A percentile compares a stretch with the other conserved stretches of the same genome.
These are phyloP conservation scores for Tetramorium simillimum DNA, from an alignment of 1,140 invertebrate species.

Conservation along the genomic window DNA sequence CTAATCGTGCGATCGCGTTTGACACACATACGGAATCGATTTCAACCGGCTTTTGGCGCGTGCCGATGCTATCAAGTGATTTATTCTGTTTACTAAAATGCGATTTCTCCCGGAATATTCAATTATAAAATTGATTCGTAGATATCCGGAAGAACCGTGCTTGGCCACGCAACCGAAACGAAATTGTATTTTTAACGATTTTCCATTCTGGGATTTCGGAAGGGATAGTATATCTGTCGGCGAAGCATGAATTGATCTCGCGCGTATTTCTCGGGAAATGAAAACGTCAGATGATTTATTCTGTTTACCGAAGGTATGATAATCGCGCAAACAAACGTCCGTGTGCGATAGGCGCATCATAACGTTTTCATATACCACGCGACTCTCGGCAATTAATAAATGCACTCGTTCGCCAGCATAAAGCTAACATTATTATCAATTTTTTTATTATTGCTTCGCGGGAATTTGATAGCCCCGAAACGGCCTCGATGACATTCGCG, in stretches of 20 bases:
- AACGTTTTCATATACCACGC: background rate
- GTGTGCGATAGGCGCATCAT: background rate
- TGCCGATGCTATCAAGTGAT: conserved; percentile 38
- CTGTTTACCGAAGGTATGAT: conserved; percentile 49
- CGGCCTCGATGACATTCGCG: conserved; percentile 7
- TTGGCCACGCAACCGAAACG: background rate
- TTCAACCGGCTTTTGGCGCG: conserved; percentile 33
- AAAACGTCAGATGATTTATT: conserved; percentile 58
- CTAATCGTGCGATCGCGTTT: conserved; percentile 23
- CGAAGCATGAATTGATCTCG: conserved; percentile 30
- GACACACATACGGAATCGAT: conserved; percentile 37
- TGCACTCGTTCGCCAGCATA: background rate
- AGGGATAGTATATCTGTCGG: conserved; percentile 17
- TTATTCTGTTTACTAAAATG: conserved; percentile 56
- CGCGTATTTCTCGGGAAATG: conserved; percentile 40
- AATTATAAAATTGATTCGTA: conserved; percentile 40
- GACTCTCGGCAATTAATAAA: conserved; percentile 29
- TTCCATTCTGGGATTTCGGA: conserved; percentile 26
- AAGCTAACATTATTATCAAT: conserved; percentile 14
- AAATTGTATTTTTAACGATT: conserved; percentile 53
- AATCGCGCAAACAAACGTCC: conserved; percentile 40
- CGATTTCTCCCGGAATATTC: conserved; percentile 42
- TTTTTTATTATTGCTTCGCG: conserved; percentile 1
- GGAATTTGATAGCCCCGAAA: background rate
- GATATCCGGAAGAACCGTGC: conserved; percentile 35